Evolutionary conservation across 1,140 invertebrate genomes (phyloP).

Genomic region (Solen grandis): DNA sequence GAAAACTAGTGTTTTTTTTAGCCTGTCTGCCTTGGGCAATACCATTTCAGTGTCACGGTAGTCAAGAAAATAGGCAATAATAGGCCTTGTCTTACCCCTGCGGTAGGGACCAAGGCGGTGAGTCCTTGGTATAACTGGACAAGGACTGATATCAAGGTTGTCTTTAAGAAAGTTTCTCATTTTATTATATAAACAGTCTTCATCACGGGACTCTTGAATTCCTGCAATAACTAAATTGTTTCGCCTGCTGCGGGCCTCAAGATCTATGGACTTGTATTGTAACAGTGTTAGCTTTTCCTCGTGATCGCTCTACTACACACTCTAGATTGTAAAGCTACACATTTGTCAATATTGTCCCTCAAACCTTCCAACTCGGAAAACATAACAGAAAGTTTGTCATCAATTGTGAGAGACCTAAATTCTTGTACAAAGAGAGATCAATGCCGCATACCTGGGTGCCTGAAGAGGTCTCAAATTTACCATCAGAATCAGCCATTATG

Average conservation of each 20-base stretch:
- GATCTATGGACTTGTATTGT: constrained; percentile 17
- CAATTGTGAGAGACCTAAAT: background rate
- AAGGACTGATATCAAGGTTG: background rate
- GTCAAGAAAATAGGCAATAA: constrained; percentile 11
- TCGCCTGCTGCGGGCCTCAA: constrained; percentile 11
- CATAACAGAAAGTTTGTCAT: constrained; percentile 3
- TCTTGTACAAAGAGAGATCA: no score
- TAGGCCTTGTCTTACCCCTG: background rate
- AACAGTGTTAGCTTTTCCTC: background rate
- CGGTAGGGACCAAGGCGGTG: background rate
- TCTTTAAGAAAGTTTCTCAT: background rate
- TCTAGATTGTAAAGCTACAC: background rate
- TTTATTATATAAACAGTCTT: constrained; percentile 7
- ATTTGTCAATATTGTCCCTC: constrained; percentile 1
- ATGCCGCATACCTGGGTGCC: no score
- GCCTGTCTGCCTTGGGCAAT: background rate
- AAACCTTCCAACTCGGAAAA: background rate
- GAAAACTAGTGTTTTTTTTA: background rate
- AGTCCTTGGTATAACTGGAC: background rate
- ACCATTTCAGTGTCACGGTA: background rate
- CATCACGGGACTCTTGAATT: background rate
- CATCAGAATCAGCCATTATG: no score
- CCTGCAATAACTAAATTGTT: constrained; percentile 17
- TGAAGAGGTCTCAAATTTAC: no score
- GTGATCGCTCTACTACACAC: background rate